Conservation (phyloP, 2,113 vertebrate species). For the Eudyptes chrysolophus region DNA sequence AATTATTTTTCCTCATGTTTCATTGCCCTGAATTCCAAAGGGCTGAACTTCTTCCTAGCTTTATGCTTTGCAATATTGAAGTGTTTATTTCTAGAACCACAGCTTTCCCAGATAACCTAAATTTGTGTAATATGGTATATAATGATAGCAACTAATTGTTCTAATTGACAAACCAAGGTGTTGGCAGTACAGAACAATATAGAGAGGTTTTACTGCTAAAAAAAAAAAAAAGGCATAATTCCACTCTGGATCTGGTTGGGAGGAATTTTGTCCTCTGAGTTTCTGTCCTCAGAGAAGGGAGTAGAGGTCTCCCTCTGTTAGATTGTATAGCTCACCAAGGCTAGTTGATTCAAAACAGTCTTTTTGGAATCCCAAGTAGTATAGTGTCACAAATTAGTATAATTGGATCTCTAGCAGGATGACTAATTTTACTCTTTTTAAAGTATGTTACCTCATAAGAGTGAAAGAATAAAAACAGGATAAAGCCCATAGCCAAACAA, state of each 20-base stretch:
- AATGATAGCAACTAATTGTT: not conserved
- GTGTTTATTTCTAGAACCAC: not conserved
- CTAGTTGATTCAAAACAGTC: not conserved
- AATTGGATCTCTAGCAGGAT: constrained; percentile 5
- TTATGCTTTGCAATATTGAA: not conserved
- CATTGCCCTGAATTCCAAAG: not conserved
- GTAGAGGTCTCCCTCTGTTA: not conserved
- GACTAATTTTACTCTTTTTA: not conserved
- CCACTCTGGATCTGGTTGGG: not conserved
- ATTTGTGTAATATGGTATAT: not conserved
- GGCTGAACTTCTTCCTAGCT: not conserved
- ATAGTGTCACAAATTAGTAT: not conserved
- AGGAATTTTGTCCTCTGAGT: not conserved
- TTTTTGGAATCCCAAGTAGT: not conserved
- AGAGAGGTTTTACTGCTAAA: not conserved
- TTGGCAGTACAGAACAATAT: not conserved
- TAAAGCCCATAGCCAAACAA: constrained; percentile 61
- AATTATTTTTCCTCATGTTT: not conserved
- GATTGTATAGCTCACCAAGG: not conserved
- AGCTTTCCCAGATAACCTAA: not conserved
- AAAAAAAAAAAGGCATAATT: not conserved
- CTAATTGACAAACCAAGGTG: not conserved
- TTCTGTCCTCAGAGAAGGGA: not conserved
- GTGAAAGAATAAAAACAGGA: constrained; percentile 44
- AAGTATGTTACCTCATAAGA: constrained; percentile 29